phyloP scores from a whole-genome alignment of 1,140 invertebrate genomes.

The Heliothis subflexa region DNA sequence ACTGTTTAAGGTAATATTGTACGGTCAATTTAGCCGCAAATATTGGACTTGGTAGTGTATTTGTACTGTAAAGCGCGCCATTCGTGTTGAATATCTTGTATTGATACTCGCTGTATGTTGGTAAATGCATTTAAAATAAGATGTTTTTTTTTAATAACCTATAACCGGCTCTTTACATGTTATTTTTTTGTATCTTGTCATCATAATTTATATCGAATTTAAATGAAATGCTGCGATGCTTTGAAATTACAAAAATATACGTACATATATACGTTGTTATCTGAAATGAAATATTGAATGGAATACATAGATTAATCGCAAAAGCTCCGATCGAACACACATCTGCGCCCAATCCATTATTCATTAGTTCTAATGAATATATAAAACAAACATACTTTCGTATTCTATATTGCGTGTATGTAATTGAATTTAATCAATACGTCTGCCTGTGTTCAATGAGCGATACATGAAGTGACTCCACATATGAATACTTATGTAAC shows the following conservation, averaged over 20 bases:
- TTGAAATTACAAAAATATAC: no score
- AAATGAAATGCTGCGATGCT: no score
- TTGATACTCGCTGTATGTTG: no score
- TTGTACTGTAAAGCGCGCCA: not conserved
- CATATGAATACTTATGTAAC: no score
- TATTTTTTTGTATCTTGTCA: no score
- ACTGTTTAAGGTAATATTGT: conserved; percentile 6
- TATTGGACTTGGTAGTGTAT: not conserved
- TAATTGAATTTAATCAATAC: not conserved
- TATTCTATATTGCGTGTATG: not conserved
- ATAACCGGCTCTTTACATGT: no score
- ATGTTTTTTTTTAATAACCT: no score
- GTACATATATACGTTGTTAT: not conserved
- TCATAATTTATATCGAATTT: no score
- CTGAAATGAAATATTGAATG: not conserved
- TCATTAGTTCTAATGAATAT: conserved; percentile 28
- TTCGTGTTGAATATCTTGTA: not conserved
- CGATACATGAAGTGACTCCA: no score
- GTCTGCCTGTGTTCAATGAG: no score
- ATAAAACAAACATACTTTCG: conserved; percentile 12
- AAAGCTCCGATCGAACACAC: conserved; percentile 16
- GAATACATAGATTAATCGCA: not conserved
- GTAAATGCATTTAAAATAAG: no score
- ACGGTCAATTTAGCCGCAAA: not conserved
- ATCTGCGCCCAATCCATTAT: conserved; percentile 21